Percentiles rank a stretch among this genome's conserved stretches.
phyloP scores from a whole-genome alignment of 2,797 vertebrate genomes.

The Arnoldichthys spilopterus region DNA sequence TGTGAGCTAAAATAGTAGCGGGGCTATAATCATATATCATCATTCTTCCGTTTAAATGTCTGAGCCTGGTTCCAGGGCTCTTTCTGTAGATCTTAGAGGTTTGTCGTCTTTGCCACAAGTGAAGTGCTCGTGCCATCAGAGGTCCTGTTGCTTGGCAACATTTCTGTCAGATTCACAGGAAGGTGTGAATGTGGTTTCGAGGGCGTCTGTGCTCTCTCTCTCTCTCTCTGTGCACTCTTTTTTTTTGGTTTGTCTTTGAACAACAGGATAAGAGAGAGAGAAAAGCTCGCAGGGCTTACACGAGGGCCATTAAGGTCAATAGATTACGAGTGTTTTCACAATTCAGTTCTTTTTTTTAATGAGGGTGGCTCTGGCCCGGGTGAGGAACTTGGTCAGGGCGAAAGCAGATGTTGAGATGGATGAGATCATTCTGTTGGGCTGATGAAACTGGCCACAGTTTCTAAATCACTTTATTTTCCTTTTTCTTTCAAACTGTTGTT shows the following conservation, averaged over 20 bases:
- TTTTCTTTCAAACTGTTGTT: conserved; percentile 14
- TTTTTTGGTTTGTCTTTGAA: conserved; percentile 34
- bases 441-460: neutral
- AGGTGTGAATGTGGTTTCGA: conserved; percentile 65
- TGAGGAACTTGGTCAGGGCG: conserved; percentile 43
- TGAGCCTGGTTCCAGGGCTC: neutral
- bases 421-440: conserved; percentile 38
- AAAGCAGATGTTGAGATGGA: conserved; percentile 47
- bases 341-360: conserved; percentile 2
- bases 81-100: conserved; percentile 14
- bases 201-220: conserved; percentile 33
- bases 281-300: neutral
- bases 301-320: conserved; percentile 16
- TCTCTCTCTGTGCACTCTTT: conserved; percentile 16
- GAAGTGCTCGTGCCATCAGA: conserved; percentile 40
- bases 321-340: conserved; percentile 7
- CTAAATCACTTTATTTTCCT: neutral
- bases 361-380: neutral
- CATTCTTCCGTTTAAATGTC: conserved; percentile 6
- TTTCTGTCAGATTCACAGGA: conserved; percentile 45
- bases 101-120: conserved; percentile 42
- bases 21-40: neutral
- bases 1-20: neutral
- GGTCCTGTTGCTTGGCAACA: conserved; percentile 56
- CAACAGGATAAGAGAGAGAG: conserved; percentile 23